Evolutionary conservation across 2,888 invertebrate species (phyloP).

Genomic region (Sussaba pulchella): DNA sequence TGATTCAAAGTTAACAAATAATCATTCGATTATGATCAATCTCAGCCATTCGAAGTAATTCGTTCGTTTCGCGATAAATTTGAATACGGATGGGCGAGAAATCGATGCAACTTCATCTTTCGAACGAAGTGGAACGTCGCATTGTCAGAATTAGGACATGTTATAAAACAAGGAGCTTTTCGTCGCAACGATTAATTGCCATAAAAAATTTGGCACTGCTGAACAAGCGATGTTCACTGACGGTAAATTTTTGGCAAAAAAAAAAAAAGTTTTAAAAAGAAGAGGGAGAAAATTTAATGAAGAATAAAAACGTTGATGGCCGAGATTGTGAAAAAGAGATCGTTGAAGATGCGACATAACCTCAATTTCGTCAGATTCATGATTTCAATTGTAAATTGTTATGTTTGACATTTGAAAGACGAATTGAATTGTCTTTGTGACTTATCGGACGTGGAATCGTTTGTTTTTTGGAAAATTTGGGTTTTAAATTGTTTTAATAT

Average conservation of each 20-base stretch:
- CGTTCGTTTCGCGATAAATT: too few species aligned
- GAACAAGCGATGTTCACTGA: slow-evolving; percentile 75
- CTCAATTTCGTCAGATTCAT: not conserved
- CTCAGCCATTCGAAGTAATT: too few species aligned
- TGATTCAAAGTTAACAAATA: too few species aligned
- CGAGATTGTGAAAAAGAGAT: not conserved
- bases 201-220: slow-evolving; percentile 40
- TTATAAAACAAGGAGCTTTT: slow-evolving; percentile 34
- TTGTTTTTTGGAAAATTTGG: too few species aligned
- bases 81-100: not conserved
- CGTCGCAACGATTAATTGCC: slow-evolving; percentile 31
- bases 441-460: too few species aligned
- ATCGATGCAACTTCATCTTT: not conserved
- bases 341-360: not conserved
- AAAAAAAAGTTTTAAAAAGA: not conserved
- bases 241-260: slow-evolving; percentile 72
- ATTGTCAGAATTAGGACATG: slow-evolving; percentile 44
- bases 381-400: not conserved
- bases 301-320: not conserved
- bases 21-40: too few species aligned
- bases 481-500: too few species aligned
- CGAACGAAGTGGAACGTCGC: slow-evolving; percentile 10
- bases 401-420: too few species aligned
- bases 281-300: too few species aligned
- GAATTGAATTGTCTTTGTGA: too few species aligned